These are phyloP conservation scores for Microcebus griseorufus DNA, from an alignment of 2,113 vertebrate genomes.

Conservation along the genomic window DNA sequence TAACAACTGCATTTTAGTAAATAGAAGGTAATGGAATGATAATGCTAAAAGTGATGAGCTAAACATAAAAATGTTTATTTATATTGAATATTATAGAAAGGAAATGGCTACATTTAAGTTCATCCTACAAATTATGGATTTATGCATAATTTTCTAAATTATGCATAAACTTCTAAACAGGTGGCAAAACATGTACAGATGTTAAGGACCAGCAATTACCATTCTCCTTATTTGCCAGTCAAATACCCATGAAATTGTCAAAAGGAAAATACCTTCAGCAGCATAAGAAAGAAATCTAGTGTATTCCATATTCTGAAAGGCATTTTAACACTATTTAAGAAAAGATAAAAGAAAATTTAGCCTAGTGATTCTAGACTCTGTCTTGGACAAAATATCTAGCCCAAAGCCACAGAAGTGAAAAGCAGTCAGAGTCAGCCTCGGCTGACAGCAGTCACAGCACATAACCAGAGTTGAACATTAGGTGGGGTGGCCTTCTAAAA, in stretches of 20 bases:
- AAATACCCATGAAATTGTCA: slow-evolving; percentile 20
- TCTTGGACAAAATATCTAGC: not conserved
- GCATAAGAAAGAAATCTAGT: not conserved
- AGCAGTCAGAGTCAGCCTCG: not conserved
- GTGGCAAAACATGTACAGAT: not conserved
- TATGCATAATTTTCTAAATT: not conserved
- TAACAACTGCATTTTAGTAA: slow-evolving; percentile 19
- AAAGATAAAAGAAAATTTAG: not conserved
- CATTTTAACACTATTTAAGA: slow-evolving; percentile 15
- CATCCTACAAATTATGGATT: not conserved
- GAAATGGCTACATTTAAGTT: not conserved
- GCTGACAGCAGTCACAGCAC: not conserved
- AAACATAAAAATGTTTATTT: not conserved
- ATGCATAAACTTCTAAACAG: not conserved
- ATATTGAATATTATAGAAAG: not conserved
- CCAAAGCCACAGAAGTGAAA: not conserved
- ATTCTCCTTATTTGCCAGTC: slow-evolving; percentile 23
- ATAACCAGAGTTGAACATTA: not conserved
- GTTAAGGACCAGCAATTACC: not conserved
- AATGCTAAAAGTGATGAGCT: slow-evolving; percentile 14
- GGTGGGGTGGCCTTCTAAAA: not conserved
- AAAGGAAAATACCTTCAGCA: not conserved
- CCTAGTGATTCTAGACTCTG: not conserved
- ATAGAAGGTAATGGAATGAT: not conserved
- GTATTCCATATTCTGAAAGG: not conserved